Base-by-base conservation (phyloP, 2,113 vertebrate species). In the Epinephelus moara region DNA sequence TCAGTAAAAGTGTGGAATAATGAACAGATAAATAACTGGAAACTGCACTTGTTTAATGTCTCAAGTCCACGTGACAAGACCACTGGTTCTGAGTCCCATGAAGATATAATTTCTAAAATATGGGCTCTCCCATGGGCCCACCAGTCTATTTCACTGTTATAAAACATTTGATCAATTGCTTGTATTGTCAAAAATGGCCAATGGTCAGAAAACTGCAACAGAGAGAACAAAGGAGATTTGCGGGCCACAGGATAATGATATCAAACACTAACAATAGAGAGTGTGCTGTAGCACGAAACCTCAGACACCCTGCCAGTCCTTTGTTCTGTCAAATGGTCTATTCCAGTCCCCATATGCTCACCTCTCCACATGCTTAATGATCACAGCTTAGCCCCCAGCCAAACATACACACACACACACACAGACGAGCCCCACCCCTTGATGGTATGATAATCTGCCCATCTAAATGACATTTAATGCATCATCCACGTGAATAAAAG, bases 341-440 rank as follows among this genome's bases (percentile, higher is more conserved):
- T 93, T 91, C 89, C 86, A 90, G 87, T 79, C 91, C 87, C 94
- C 94, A 94, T 93, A 93, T 94, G 93, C 77, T 93, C 91, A 91
- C 89, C 77, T 92, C 90, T 88, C 80, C 76, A 73, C 84, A 70
- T 64, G 86, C 88, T 91, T 93, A 93, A 91, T 91, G 93, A 93
- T 85, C 90, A 79, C 62, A 89, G 89, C 83, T 93, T 90, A 93
- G 87, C 75, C 90, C 66, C 67, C 75, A 71, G 62, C 49, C 88
- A 82, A 82, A 87, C 84, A 86, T 69, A 55, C 15, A 73, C 64
- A 19, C 63, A 64, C 75, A 82, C 63, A 70, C 75, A 55, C 15
- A 73, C 64, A 71, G 40, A 76, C 70, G 42, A 80, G 63, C 79
- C 27, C 84, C 74, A 7, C 85, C 93, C 77, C 81, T 78, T 63